A percentile compares a stretch with the other conserved stretches of the same genome.
Conservation (phyloP, 2,113 vertebrate genomes). For the Lampris incognitus region DNA sequence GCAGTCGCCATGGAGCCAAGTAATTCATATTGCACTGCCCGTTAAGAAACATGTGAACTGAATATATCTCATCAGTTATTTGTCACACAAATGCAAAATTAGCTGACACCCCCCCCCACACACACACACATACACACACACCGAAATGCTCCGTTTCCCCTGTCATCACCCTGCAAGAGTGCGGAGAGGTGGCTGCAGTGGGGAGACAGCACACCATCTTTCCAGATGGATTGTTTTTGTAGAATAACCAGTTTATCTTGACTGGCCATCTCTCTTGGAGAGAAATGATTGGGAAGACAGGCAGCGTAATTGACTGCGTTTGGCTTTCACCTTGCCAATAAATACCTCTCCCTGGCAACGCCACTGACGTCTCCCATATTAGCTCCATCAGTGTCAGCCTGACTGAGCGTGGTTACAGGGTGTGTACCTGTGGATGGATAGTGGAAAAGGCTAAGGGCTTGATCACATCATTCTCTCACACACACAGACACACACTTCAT, state of each 20-base stretch:
- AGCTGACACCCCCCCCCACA: slow-evolving; percentile 17
- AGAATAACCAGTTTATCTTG: slow-evolving; percentile 80
- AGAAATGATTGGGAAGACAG: slow-evolving; percentile 79
- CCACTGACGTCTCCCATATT: slow-evolving; percentile 57
- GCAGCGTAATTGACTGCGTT: slow-evolving; percentile 79
- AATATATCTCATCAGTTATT: not conserved
- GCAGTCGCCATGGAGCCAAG: too few relatives aligned
- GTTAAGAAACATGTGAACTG: not conserved
- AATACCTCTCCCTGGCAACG: slow-evolving; percentile 68
- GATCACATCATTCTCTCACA: slow-evolving; percentile 18
- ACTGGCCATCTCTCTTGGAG: slow-evolving; percentile 73
- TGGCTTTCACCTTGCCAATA: slow-evolving; percentile 78
- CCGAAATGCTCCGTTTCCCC: slow-evolving; percentile 39
- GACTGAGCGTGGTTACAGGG: slow-evolving; percentile 46
- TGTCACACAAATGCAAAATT: not conserved
- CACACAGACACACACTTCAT: not conserved
- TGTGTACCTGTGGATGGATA: slow-evolving; percentile 8
- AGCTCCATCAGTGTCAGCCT: slow-evolving; percentile 69
- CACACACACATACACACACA: slow-evolving; percentile 22
- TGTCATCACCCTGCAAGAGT: slow-evolving; percentile 55
- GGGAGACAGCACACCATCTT: slow-evolving; percentile 64
- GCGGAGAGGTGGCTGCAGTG: slow-evolving; percentile 46
- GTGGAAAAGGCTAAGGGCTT: slow-evolving; percentile 13
- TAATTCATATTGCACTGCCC: not conserved
- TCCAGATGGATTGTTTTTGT: slow-evolving; percentile 79